Evolutionary conservation across 2,888 invertebrate genomes (phyloP), one percentile per base, ranked within the genome.

Genomic region (Lottia gigantea): DNA sequence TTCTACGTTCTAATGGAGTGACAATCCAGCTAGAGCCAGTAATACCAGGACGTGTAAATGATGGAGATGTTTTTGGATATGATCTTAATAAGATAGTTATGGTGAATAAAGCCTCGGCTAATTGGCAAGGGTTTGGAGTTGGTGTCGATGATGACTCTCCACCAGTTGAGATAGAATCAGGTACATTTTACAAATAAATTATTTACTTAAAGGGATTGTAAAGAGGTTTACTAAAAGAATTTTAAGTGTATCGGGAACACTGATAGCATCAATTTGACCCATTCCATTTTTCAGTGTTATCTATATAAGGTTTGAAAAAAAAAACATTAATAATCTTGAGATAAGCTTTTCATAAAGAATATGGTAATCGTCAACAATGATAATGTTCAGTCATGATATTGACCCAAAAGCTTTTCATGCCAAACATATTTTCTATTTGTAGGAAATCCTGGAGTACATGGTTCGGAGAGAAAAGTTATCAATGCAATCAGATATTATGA

Each of bases 91-190:
- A 77, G 26, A 72, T 75, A 78, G 78, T 12, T 73, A 64, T n/a
- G n/a, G n/a, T n/a, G 19, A 75, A 68, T 14, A 77, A 71, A 46
- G 74, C 82, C 14, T 75, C 76, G 12, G 81, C 80, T 26, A 82
- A 83, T 78, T 84, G 84, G 84, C 73, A 79, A 19, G 82, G 81
- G 4, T 84, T 84, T 74, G 84, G 84, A 46, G 70, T 75, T 11
- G 11, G 3, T n/a, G 6, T 19, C 7, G 6, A 0, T 19, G 19
- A 75, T 23, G 15, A 14, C n/a, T 23, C 46, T 19, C 15, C 7
- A 19, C n/a, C 25, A 46, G 62, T 31, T 62, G 15, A 67, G 31
- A 64, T 55, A 45, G 55, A 64, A 55, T 23, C 63, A n/a, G 46
- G 46, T 62, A n/a, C n/a, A n/a, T n/a, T n/a, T n/a, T n/a, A n/a